A percentile compares a stretch with the other conserved stretches of the same genome.
These are phyloP conservation scores for Micropterix aruncella DNA, from an alignment of 2,888 invertebrate species.

Conservation along the genomic window DNA sequence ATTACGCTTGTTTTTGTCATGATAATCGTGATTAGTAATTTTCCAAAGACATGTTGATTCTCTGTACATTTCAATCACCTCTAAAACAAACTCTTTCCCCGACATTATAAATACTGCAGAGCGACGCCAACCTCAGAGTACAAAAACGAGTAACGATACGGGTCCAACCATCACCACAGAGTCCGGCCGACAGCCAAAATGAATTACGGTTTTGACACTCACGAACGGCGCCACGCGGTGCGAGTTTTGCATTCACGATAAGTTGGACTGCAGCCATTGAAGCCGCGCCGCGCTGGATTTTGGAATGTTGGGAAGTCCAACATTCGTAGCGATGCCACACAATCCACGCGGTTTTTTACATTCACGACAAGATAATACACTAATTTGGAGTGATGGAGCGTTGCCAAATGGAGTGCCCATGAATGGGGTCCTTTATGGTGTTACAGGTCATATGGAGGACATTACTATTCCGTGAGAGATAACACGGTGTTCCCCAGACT, in stretches of 20 bases:
- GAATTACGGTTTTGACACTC: background rate
- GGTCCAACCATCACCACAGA: background rate
- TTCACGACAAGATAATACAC: too few relatives aligned
- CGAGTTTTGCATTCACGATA: too few relatives aligned
- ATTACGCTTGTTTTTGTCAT: too few relatives aligned
- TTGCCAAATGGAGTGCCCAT: too few relatives aligned
- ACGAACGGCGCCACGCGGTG: background rate
- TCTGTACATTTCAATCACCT: too few relatives aligned
- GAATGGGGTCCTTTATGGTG: too few relatives aligned
- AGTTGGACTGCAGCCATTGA: background rate
- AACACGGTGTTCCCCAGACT: too few relatives aligned
- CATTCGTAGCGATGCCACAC: background rate
- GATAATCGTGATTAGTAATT: background rate
- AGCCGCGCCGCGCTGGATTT: background rate
- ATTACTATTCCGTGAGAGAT: too few relatives aligned
- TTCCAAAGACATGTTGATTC: background rate
- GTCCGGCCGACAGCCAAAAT: background rate
- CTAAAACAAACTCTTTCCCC: too few relatives aligned
- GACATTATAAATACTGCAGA: background rate
- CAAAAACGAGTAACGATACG: background rate
- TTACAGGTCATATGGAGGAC: too few relatives aligned
- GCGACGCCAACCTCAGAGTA: background rate
- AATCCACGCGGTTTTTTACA: background rate
- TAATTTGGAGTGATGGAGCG: too few relatives aligned
- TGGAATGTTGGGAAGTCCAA: background rate